phyloP scores from a whole-genome alignment of 92 coral and sea anemone genomes.

The Zoanthus sociatus region DNA sequence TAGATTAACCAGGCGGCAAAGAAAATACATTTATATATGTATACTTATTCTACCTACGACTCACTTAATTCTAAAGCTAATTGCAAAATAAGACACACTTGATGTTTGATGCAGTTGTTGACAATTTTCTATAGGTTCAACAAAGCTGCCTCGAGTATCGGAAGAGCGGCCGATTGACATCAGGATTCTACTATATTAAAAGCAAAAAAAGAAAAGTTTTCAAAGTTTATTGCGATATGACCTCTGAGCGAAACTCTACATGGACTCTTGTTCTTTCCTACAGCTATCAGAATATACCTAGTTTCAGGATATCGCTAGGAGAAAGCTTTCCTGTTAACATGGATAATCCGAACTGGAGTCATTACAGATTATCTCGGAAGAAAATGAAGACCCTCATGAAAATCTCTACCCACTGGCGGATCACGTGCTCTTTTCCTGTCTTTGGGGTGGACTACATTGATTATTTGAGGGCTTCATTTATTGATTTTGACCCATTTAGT shows the following conservation, averaged over 20 bases:
- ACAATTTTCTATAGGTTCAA: neutral
- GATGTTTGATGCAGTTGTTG: no score
- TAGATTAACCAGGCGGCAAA: no score
- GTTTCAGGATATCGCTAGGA: neutral
- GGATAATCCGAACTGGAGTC: constrained; percentile 37
- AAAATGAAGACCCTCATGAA: constrained; percentile 13
- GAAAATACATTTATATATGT: no score
- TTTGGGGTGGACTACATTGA: constrained; percentile 36
- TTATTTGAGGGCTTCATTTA: constrained; percentile 7
- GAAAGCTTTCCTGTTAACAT: neutral
- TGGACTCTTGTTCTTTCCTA: constrained; percentile 44
- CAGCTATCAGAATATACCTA: neutral
- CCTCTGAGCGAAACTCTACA: constrained; percentile 22
- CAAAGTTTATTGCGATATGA: constrained; percentile 33
- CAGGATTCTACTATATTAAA: constrained; percentile 32
- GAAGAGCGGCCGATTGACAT: neutral
- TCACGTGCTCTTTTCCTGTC: constrained; percentile 38
- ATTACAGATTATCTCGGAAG: constrained; percentile 2
- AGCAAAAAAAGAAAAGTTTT: constrained; percentile 6
- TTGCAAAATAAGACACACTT: no score
- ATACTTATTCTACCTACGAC: no score
- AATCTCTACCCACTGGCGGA: constrained; percentile 41
- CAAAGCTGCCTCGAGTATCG: constrained; percentile 23
- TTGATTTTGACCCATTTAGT: neutral
- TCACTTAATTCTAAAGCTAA: no score